A percentile compares a stretch with the other conserved stretches of the same genome.
Conservation (phyloP, 1,140 invertebrate genomes). For the Bemisia tabaci region DNA sequence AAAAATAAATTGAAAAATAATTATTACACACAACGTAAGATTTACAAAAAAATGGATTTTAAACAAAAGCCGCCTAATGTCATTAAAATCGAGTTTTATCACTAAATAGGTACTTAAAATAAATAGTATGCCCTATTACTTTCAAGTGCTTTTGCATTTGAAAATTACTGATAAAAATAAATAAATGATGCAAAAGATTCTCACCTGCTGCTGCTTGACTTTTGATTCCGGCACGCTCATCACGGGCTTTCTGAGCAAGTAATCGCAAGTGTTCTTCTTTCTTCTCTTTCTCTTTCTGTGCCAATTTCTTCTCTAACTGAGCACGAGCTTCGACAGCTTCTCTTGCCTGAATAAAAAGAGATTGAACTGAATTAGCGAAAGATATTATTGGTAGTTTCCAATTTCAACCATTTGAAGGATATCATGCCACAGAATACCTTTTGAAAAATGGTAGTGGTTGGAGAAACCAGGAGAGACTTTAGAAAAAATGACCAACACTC, state of each 20-base stretch:
- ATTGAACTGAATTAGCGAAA: neutral
- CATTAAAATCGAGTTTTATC: neutral
- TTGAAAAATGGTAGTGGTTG: too few relatives aligned
- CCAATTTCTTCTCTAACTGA: constrained; percentile 89
- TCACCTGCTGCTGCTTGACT: constrained; percentile 27
- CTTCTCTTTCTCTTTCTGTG: constrained; percentile 96
- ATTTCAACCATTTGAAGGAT: too few relatives aligned
- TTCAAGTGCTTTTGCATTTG: neutral
- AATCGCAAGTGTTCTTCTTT: constrained; percentile 90
- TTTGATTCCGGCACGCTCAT: constrained; percentile 80
- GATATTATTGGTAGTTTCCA: too few relatives aligned
- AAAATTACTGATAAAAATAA: neutral
- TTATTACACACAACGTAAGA: constrained; percentile 5
- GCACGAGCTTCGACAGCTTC: constrained; percentile 94
- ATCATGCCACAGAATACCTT: too few relatives aligned
- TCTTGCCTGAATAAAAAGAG: constrained; percentile 41
- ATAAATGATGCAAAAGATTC: constrained; percentile 6
- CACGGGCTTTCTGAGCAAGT: constrained; percentile 88
- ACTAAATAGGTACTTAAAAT: neutral
- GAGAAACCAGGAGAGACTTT: too few relatives aligned
- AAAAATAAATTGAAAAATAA: too few relatives aligned
- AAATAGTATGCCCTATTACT: neutral
- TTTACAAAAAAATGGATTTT: neutral
- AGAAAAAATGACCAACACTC: too few relatives aligned
- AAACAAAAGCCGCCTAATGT: neutral